A percentile compares a stretch with the other conserved stretches of the same genome.
Evolutionary conservation across 2,113 vertebrate species (phyloP).

Genomic region (Megaceryle maxima): DNA sequence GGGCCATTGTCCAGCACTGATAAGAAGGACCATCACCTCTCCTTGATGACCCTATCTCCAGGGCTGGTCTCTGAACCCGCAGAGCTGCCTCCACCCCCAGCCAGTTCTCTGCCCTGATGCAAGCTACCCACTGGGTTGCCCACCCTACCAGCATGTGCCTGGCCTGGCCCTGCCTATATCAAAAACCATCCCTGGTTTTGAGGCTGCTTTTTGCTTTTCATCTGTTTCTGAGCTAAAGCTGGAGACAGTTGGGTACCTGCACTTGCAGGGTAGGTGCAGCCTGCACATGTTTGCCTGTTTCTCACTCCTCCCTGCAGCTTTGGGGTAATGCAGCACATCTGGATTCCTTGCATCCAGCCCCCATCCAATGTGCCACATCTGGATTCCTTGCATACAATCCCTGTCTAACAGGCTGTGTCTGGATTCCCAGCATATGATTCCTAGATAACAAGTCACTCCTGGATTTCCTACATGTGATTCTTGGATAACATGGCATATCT

Average conservation of each 20-base stretch:
- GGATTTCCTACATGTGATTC: constrained; percentile 68
- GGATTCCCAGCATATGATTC: constrained; percentile 51
- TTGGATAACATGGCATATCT: constrained; percentile 64
- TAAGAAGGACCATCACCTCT: background rate
- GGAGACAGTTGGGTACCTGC: background rate
- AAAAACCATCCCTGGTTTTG: background rate
- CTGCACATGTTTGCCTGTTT: background rate
- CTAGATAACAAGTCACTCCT: constrained; percentile 67
- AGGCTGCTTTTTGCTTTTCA: background rate
- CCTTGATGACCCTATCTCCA: background rate
- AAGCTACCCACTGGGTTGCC: rapidly evolving
- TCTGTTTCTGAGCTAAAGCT: background rate
- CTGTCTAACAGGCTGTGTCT: constrained; percentile 37
- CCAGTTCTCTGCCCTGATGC: background rate
- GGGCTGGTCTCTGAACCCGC: background rate
- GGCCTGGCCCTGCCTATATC: background rate
- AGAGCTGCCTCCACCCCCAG: background rate
- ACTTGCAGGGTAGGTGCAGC: background rate
- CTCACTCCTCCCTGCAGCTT: background rate
- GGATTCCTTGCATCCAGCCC: background rate
- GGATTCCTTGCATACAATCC: constrained; percentile 50
- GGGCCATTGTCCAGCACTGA: rapidly evolving
- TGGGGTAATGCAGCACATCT: background rate
- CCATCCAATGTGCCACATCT: constrained; percentile 38
- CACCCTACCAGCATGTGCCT: rapidly evolving